Evolutionary conservation across 2,113 vertebrate species (phyloP).

Genomic region (Redunca redunca): DNA sequence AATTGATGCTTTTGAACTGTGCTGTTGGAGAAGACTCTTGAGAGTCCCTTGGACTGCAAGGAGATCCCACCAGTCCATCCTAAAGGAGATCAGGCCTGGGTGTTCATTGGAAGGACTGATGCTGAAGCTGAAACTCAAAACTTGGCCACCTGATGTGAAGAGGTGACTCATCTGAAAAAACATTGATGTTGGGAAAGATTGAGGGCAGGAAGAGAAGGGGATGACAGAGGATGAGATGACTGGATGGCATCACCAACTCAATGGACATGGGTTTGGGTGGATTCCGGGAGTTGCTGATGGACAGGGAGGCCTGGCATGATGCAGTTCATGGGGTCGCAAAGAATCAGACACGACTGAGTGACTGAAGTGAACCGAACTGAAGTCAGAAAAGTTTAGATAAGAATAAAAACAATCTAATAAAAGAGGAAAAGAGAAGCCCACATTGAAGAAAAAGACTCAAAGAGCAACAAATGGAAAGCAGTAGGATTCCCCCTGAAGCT

Average conservation of each 20-base stretch:
- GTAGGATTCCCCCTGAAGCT: not conserved
- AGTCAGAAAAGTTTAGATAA: not conserved
- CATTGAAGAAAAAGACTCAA: not conserved
- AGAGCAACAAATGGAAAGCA: not conserved
- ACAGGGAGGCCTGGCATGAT: accelerated
- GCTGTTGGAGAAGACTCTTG: too few relatives aligned
- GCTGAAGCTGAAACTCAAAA: not conserved
- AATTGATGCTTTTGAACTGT: too few relatives aligned
- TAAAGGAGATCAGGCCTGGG: not conserved
- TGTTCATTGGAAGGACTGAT: not conserved
- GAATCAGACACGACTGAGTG: not conserved
- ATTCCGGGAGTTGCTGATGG: accelerated
- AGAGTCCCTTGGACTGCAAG: too few relatives aligned
- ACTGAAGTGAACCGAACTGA: not conserved
- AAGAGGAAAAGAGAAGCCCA: not conserved
- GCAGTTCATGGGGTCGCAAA: not conserved
- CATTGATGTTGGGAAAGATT: not conserved
- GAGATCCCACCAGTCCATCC: not conserved
- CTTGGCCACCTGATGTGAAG: not conserved
- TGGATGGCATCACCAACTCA: not conserved
- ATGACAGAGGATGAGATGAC: not conserved
- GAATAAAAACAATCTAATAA: not conserved
- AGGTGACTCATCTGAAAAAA: not conserved
- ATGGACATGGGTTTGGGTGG: not conserved
- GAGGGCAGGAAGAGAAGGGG: not conserved